Evolutionary conservation across 1,140 invertebrate species (phyloP).

Genomic region (Metopolophium dirhodum): DNA sequence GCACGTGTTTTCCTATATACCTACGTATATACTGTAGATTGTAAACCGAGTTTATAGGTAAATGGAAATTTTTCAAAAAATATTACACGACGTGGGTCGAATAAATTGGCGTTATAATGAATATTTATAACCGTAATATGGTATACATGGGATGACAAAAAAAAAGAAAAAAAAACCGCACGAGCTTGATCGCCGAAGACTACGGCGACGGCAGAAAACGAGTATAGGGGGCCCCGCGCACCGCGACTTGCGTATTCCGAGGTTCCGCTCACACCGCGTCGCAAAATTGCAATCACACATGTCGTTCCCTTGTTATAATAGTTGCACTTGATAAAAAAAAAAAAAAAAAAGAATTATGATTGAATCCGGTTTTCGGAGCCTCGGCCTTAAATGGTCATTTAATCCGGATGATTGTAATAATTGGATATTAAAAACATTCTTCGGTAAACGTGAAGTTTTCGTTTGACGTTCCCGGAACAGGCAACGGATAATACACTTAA

Average conservation of each 20-base stretch:
- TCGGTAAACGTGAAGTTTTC: background rate
- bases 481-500: background rate
- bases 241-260: background rate
- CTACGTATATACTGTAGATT: background rate
- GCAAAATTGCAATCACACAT: constrained; percentile 24
- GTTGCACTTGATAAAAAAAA: constrained; percentile 29
- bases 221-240: background rate
- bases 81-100: constrained; percentile 30
- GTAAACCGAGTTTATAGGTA: background rate
- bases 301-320: constrained; percentile 33
- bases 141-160: background rate
- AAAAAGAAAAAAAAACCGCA: background rate
- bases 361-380: constrained; percentile 46
- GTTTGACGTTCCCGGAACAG: background rate
- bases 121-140: constrained; percentile 37
- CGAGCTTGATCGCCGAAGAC: constrained; percentile 1
- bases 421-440: constrained; percentile 49
- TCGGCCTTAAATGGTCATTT: constrained; percentile 46
- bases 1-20: background rate
- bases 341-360: background rate
- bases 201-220: background rate
- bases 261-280: background rate
- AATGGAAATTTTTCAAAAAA: constrained; percentile 35
- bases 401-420: constrained; percentile 50
- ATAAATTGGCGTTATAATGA: constrained; percentile 37